Conservation (phyloP, 2,888 invertebrate genomes). For the Sialis fuliginosa region DNA sequence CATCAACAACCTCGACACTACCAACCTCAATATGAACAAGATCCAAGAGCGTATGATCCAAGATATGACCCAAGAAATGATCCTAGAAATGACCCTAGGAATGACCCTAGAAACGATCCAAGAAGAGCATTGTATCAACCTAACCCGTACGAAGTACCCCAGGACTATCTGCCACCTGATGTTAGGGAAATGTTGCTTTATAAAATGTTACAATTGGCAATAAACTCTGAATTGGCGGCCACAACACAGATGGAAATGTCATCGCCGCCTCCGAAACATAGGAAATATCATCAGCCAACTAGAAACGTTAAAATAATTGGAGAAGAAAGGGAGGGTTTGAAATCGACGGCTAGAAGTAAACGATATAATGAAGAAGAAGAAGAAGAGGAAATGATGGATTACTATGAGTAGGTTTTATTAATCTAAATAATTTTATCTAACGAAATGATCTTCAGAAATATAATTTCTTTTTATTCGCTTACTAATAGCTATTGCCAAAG, state of each 20-base stretch:
- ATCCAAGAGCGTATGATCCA: slow-evolving; percentile 17
- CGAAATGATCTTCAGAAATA: too few relatives aligned
- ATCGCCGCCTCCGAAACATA: slow-evolving; percentile 26
- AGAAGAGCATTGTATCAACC: slow-evolving; percentile 19
- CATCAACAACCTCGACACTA: not conserved
- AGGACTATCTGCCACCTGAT: slow-evolving; percentile 43
- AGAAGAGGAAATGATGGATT: slow-evolving; percentile 17
- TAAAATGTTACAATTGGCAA: slow-evolving; percentile 54
- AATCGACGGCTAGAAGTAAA: slow-evolving; percentile 20
- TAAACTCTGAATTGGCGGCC: slow-evolving; percentile 31
- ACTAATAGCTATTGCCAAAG: too few relatives aligned
- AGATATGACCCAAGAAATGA: slow-evolving; percentile 19
- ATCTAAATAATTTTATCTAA: too few relatives aligned
- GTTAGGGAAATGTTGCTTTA: slow-evolving; percentile 51
- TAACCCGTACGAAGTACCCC: slow-evolving; percentile 6
- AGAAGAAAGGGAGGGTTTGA: slow-evolving; percentile 33
- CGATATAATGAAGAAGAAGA: slow-evolving; percentile 18
- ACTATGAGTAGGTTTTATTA: slow-evolving; percentile 2
- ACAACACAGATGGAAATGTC: slow-evolving; percentile 16
- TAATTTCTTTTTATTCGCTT: too few relatives aligned
- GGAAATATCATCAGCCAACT: slow-evolving; percentile 29
- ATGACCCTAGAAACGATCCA: not conserved
- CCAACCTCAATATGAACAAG: not conserved
- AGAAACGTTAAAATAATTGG: slow-evolving; percentile 56
- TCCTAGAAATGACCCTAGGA: slow-evolving; percentile 13